Evolutionary conservation across 2,113 vertebrate genomes (phyloP).

Genomic region (Oxygymnocypris stewartii): DNA sequence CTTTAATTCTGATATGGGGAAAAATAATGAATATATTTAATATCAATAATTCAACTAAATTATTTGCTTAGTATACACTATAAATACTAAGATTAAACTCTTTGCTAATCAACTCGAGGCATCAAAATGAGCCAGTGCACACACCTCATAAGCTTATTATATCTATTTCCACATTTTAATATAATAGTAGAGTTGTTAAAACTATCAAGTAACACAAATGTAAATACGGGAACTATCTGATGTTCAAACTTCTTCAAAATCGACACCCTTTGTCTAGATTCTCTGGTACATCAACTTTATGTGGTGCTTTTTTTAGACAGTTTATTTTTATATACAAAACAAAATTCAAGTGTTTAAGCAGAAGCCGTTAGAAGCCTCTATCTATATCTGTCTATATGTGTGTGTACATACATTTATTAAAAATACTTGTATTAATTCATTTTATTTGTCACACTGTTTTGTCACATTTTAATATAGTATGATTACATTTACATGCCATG

Average conservation of each 20-base stretch:
- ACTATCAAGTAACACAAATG: not conserved
- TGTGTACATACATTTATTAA: not conserved
- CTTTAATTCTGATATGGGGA: not conserved
- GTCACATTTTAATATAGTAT: not conserved
- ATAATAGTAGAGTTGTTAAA: not conserved
- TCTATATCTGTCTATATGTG: not conserved
- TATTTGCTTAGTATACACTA: not conserved
- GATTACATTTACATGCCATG: not conserved
- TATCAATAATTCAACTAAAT: too few species aligned
- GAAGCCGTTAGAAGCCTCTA: not conserved
- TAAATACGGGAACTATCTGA: not conserved
- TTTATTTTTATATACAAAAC: not conserved
- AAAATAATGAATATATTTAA: too few species aligned
- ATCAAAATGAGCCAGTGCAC: not conserved
- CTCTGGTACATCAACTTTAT: not conserved
- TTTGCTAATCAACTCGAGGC: not conserved
- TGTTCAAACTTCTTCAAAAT: conserved; percentile 1
- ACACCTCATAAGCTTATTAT: not conserved
- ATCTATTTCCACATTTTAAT: not conserved
- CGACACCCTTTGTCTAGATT: not conserved
- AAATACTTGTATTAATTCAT: not conserved
- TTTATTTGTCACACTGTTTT: not conserved
- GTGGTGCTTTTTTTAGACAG: not conserved
- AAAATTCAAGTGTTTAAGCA: not conserved
- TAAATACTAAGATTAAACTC: not conserved